Conservation (phyloP, 1,140 invertebrate genomes). For the Drosophila sp. region DNA sequence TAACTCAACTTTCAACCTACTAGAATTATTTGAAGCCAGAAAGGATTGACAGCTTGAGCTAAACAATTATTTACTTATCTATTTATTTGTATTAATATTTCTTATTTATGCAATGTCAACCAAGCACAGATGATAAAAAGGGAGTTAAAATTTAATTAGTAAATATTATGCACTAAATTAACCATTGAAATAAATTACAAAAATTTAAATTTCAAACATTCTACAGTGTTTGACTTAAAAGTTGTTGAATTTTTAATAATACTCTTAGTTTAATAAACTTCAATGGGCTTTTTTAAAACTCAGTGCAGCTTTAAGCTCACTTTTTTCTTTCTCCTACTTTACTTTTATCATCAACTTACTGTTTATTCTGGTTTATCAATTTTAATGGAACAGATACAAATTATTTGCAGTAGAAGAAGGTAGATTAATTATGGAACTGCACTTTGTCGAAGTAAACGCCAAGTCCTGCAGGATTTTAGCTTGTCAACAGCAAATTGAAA, state of each 20-base stretch:
- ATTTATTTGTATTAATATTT: no score
- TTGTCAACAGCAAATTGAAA: slow-evolving; percentile 52
- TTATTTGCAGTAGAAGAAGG: not conserved
- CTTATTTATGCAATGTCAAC: no score
- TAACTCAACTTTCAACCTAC: not conserved
- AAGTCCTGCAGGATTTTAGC: slow-evolving; percentile 53
- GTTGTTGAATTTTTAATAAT: no score
- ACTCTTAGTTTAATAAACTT: not conserved
- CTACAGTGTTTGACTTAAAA: no score
- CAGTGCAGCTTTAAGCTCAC: not conserved
- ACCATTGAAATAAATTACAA: no score
- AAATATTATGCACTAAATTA: no score
- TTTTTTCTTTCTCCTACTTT: not conserved
- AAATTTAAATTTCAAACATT: no score
- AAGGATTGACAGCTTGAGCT: not conserved
- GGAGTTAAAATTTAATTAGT: no score
- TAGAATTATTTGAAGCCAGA: not conserved
- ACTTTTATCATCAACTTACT: not conserved
- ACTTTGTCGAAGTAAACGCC: slow-evolving; percentile 59
- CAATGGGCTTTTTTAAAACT: not conserved
- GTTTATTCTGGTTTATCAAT: not conserved
- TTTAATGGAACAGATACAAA: not conserved
- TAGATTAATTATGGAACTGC: slow-evolving; percentile 25
- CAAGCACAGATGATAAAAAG: no score
- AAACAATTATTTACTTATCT: not conserved